These are phyloP conservation scores for Megaleporinus macrocephalus DNA, from an alignment of 2,113 vertebrate species.

Conservation along the genomic window DNA sequence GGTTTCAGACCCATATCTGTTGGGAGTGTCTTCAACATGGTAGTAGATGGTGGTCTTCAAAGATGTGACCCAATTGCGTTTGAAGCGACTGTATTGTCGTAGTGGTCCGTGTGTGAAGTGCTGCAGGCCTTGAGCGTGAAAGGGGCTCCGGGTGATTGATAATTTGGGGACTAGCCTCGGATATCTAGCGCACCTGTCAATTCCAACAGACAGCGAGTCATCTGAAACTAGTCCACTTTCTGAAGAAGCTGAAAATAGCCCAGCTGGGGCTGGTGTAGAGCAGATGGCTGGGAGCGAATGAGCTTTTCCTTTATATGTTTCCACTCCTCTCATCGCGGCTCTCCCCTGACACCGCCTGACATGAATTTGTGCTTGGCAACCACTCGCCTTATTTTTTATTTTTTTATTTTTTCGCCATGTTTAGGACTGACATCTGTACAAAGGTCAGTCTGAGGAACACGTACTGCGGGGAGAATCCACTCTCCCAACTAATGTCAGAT, in stretches of 20 bases:
- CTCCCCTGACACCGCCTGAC: slow-evolving; percentile 14
- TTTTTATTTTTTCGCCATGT: too few relatives aligned
- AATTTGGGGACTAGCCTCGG: neutral
- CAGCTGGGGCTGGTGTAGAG: slow-evolving; percentile 10
- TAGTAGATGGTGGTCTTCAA: too few relatives aligned
- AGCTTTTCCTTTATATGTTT: neutral
- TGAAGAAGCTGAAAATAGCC: neutral
- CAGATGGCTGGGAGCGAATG: neutral
- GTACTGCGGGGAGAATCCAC: neutral
- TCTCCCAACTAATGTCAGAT: slow-evolving; percentile 2
- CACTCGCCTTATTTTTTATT: slow-evolving; percentile 14
- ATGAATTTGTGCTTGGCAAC: slow-evolving; percentile 1
- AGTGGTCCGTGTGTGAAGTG: neutral
- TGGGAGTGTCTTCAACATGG: too few relatives aligned
- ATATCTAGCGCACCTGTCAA: slow-evolving; percentile 15
- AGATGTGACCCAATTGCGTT: too few relatives aligned
- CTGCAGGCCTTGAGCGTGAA: neutral
- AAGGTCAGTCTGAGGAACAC: slow-evolving; percentile 9
- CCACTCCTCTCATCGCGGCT: neutral
- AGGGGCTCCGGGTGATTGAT: neutral
- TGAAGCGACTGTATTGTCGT: too few relatives aligned
- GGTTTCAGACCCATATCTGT: too few relatives aligned
- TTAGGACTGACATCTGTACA: slow-evolving; percentile 13
- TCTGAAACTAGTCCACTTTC: neutral
- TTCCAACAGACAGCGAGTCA: neutral